A percentile compares a stretch with the other conserved stretches of the same genome.
Evolutionary conservation across 2,113 vertebrate genomes (phyloP).

Genomic region (Prionailurus viverrinus): DNA sequence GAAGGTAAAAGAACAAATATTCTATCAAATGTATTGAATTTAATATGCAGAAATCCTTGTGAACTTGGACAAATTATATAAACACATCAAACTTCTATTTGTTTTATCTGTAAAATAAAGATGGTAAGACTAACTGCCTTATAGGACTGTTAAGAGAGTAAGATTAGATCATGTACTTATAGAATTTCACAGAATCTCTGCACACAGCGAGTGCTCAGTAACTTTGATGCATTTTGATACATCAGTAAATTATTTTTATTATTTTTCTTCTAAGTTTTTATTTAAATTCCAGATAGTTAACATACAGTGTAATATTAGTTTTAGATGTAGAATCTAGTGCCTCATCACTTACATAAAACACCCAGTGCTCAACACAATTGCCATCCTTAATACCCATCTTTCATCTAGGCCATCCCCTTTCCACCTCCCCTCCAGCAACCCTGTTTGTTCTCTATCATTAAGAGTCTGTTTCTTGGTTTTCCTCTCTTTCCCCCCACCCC

Average conservation of each 20-base stretch:
- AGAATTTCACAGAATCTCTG: neutral
- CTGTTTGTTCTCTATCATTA: neutral
- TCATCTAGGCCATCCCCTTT: neutral
- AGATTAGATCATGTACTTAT: neutral
- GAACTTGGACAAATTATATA: neutral
- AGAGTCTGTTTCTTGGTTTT: neutral
- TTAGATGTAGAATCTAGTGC: neutral
- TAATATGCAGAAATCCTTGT: neutral
- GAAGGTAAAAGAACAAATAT: constrained; percentile 18
- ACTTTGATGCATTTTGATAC: neutral
- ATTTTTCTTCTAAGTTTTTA: neutral
- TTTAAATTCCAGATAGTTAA: neutral
- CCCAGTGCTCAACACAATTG: neutral
- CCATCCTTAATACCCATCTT: neutral
- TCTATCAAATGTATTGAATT: constrained; percentile 39
- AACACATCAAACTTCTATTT: neutral
- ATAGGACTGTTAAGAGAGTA: neutral
- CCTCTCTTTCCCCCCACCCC: neutral
- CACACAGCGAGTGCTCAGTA: neutral
- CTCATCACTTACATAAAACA: neutral
- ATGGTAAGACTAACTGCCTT: neutral
- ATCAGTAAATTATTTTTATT: neutral
- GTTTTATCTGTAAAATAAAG: neutral
- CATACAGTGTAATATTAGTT: neutral
- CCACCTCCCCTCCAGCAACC: neutral